Evolutionary conservation across 2,888 invertebrate species (phyloP), one percentile per base, ranked within the genome.

Genomic region (Volucella inanis): DNA sequence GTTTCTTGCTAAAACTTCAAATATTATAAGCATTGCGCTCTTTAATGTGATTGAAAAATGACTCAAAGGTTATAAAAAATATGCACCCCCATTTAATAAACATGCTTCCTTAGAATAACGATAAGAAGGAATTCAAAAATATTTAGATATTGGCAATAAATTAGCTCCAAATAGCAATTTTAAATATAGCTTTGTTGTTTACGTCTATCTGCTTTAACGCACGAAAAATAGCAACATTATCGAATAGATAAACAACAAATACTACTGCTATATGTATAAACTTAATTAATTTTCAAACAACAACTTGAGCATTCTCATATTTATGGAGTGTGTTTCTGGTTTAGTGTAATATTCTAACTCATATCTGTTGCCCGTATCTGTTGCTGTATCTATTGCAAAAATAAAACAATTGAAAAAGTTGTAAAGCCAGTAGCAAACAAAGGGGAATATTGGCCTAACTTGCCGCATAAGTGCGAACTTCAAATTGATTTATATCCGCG

Each of bases 371-470:
- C 4, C 22, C 22, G 22, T 22, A 22, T 22, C 22, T 3, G 18
- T 22, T 22, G 18, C 18, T 15, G 54, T 52, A 52, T 22, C n/a
- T 39, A 14, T 15, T 41, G 57, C 57, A 18, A 43, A 31, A 31
- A 43, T 59, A 59, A 12, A 59, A 59, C 18, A 41, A 43, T 10
- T 43, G 18, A 11, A 43, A 41, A 14, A 43, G 11, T 11, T 12
- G 15, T 18, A 59, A 18, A 39, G 59, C 59, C 18, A 59, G 41
- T 59, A 15, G 59, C 41, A 59, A 50, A 50, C 9, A 55, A 39
- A 38, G 12, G 38, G 22, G 14, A 55, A 55, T n/a, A n/a, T 18
- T 8, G 18, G 22, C 12, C 6, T 47, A 57, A 43, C 14, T 55
- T 31, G 38, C 47, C 38, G 15, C 57, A 71, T 18, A 18, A 49